phyloP scores from a whole-genome alignment of 2,113 vertebrate genomes.

The Seriola rivoliana region DNA sequence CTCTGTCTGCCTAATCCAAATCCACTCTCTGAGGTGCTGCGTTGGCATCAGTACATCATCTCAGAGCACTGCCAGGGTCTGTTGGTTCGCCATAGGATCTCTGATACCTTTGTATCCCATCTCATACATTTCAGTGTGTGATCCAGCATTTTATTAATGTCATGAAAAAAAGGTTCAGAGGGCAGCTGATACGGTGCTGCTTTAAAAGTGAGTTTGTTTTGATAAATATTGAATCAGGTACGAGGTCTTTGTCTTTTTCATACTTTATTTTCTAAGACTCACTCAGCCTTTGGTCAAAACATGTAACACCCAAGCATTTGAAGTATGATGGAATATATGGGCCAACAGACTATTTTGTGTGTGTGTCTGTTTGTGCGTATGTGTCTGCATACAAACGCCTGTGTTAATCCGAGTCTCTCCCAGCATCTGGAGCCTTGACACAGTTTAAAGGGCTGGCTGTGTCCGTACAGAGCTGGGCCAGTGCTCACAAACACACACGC shows the following conservation, averaged over 20 bases:
- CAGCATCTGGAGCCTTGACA: constrained; percentile 85
- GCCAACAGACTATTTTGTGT: constrained; percentile 60
- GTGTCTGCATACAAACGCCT: constrained; percentile 75
- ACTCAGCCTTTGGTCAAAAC: constrained; percentile 39
- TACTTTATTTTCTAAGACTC: constrained; percentile 6
- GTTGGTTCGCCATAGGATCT: constrained; percentile 45
- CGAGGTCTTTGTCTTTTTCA: background rate
- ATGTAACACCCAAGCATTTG: constrained; percentile 11
- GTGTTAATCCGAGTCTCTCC: constrained; percentile 83
- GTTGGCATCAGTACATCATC: constrained; percentile 63
- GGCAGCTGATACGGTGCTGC: background rate
- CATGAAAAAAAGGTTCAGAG: constrained; percentile 5
- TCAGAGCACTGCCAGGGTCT: constrained; percentile 60
- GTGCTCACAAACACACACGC: constrained; percentile 60
- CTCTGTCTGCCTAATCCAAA: constrained; percentile 71
- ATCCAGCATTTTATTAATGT: constrained; percentile 41
- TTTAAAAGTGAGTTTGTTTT: constrained; percentile 2
- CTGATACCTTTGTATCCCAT: constrained; percentile 56
- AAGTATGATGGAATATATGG: constrained; percentile 57
- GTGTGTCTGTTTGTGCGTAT: constrained; percentile 66
- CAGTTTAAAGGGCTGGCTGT: constrained; percentile 85
- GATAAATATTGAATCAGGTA: background rate
- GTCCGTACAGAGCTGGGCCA: constrained; percentile 76
- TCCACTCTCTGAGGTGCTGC: constrained; percentile 70
- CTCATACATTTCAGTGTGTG: constrained; percentile 38